A percentile compares a stretch with the other conserved stretches of the same genome.
Evolutionary conservation across 2,113 vertebrate species (phyloP).

Genomic region (Puffinus mauretanicus): DNA sequence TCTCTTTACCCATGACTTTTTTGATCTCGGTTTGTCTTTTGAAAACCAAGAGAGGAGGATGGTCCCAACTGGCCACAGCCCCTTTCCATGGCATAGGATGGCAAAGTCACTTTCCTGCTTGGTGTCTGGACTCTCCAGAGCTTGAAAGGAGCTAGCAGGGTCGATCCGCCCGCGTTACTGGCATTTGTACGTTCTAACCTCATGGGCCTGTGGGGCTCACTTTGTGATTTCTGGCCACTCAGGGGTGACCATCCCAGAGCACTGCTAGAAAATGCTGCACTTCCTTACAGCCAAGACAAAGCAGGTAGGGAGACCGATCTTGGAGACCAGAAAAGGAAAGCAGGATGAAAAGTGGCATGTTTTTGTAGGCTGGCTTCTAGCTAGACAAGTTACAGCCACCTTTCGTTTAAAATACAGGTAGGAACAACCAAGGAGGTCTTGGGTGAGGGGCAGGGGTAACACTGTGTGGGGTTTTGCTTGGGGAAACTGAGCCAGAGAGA

Average conservation of each 20-base stretch:
- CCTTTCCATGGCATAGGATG: background rate
- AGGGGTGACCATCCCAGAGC: background rate
- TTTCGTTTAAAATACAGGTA: background rate
- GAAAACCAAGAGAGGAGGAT: background rate
- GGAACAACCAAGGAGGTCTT: background rate
- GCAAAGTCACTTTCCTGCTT: background rate
- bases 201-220: background rate
- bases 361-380: background rate
- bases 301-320: fast-evolving
- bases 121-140: background rate
- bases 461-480: background rate
- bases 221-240: background rate
- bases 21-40: background rate
- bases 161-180: fast-evolving
- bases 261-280: background rate
- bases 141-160: background rate
- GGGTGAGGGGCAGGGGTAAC: background rate
- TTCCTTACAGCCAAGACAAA: background rate
- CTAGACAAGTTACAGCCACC: background rate
- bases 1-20: background rate
- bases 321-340: background rate
- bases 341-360: background rate
- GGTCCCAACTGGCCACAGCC: background rate
- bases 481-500: background rate
- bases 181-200: background rate